phyloP scores from a whole-genome alignment of 2,888 invertebrate genomes.

The Sarcophaga variegata region DNA sequence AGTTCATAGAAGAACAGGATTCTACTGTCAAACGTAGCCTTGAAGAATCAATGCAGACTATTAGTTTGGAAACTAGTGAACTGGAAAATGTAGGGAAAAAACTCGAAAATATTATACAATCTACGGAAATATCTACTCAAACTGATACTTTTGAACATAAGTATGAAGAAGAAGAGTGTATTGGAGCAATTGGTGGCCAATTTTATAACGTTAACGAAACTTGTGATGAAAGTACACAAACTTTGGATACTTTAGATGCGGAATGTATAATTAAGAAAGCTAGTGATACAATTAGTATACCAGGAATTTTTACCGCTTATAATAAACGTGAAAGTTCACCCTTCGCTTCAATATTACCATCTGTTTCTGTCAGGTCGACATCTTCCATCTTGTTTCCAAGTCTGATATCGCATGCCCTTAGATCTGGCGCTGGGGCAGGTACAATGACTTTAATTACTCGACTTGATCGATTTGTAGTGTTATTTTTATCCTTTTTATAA shows the following conservation, averaged over 20 bases:
- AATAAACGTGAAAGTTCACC: slow-evolving; percentile 74
- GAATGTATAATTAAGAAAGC: neutral
- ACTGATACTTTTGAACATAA: slow-evolving; percentile 1
- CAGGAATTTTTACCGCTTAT: slow-evolving; percentile 22
- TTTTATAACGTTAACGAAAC: neutral
- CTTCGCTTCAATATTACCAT: slow-evolving; percentile 72
- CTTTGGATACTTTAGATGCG: neutral
- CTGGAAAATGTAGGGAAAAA: too few species aligned
- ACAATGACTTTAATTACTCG: slow-evolving; percentile 46
- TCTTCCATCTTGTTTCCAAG: slow-evolving; percentile 76
- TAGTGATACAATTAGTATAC: slow-evolving; percentile 12
- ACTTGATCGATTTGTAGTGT: slow-evolving; percentile 46
- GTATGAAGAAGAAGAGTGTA: too few species aligned
- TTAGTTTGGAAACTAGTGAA: too few species aligned
- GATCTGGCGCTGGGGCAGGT: slow-evolving; percentile 76
- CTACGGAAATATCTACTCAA: slow-evolving; percentile 6
- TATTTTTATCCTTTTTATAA: slow-evolving; percentile 32
- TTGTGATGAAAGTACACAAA: slow-evolving; percentile 26
- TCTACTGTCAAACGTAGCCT: too few species aligned
- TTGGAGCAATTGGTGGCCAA: too few species aligned
- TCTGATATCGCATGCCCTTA: slow-evolving; percentile 76
- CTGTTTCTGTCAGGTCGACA: slow-evolving; percentile 66
- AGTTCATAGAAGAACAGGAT: too few species aligned
- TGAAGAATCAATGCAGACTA: too few species aligned
- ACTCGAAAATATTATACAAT: slow-evolving; percentile 63